phyloP scores from a whole-genome alignment of 2,113 vertebrate genomes.

The Polypterus senegalus region DNA sequence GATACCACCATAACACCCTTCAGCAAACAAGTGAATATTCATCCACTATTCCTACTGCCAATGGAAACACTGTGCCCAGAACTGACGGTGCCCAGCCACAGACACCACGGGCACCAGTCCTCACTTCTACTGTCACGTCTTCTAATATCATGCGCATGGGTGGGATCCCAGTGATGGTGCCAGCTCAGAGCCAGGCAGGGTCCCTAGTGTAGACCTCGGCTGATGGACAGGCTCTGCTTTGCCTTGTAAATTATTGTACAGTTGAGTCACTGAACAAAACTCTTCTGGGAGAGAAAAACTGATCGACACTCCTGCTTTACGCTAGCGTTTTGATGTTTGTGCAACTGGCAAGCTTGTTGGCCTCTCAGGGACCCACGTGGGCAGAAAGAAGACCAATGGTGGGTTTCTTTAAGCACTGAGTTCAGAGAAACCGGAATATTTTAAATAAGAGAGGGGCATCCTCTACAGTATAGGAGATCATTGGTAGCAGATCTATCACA shows the following conservation, averaged over 20 bases:
- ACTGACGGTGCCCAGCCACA: slow-evolving; percentile 48
- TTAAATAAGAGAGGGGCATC: too few species aligned
- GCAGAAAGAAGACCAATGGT: too few species aligned
- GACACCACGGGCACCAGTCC: slow-evolving; percentile 28
- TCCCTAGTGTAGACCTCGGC: slow-evolving; percentile 60
- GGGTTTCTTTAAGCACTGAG: too few species aligned
- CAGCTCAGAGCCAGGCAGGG: slow-evolving; percentile 72
- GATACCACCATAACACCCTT: slow-evolving; percentile 40
- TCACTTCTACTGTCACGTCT: slow-evolving; percentile 37
- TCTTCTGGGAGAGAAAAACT: too few species aligned
- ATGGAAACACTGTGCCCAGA: slow-evolving; percentile 37
- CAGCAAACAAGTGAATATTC: slow-evolving; percentile 19
- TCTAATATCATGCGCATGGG: slow-evolving; percentile 69
- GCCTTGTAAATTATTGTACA: not conserved
- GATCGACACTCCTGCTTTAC: too few species aligned
- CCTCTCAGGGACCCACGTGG: too few species aligned
- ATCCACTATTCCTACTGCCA: slow-evolving; percentile 18
- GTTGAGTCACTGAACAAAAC: not conserved
- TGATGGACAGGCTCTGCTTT: too few species aligned
- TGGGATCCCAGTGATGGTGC: slow-evolving; percentile 74
- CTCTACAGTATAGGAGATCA: too few species aligned
- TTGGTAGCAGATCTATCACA: too few species aligned
- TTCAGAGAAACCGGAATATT: too few species aligned
- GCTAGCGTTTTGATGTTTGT: too few species aligned
- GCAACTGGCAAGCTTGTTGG: too few species aligned